Percentiles rank a stretch among this genome's conserved stretches.
Evolutionary conservation across 2,113 vertebrate genomes (phyloP).

Genomic region (Stomatorhinus ivindoensis): DNA sequence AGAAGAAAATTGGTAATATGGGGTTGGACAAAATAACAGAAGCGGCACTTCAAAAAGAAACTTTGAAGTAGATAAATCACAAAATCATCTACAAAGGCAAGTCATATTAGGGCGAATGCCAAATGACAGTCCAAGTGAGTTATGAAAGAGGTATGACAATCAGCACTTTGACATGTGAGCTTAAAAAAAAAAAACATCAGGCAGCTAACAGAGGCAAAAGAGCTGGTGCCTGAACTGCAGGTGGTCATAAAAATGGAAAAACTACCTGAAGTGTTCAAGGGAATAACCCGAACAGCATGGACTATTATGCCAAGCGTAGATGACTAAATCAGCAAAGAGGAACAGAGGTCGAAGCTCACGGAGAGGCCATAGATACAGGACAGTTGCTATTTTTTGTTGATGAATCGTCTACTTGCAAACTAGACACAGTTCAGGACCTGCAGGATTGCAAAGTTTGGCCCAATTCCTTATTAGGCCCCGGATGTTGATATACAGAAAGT

Average conservation of each 20-base stretch:
- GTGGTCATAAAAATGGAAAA: neutral
- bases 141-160: neutral
- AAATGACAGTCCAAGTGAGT: neutral
- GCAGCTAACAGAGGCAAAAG: neutral
- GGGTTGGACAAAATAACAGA: neutral
- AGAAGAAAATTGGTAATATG: neutral
- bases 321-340: neutral
- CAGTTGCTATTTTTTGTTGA: neutral
- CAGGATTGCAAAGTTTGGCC: neutral
- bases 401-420: neutral
- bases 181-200: neutral
- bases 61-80: neutral
- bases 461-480: neutral
- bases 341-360: neutral
- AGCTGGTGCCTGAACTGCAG: neutral
- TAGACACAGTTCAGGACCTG: neutral
- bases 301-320: neutral
- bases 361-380: neutral
- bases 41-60: neutral
- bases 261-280: neutral
- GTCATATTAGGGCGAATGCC: neutral
- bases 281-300: neutral
- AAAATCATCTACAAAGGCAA: neutral
- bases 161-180: neutral
- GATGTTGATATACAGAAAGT: neutral